phyloP scores from a whole-genome alignment of 2,888 invertebrate species.

The Carterocephalus palaemon region DNA sequence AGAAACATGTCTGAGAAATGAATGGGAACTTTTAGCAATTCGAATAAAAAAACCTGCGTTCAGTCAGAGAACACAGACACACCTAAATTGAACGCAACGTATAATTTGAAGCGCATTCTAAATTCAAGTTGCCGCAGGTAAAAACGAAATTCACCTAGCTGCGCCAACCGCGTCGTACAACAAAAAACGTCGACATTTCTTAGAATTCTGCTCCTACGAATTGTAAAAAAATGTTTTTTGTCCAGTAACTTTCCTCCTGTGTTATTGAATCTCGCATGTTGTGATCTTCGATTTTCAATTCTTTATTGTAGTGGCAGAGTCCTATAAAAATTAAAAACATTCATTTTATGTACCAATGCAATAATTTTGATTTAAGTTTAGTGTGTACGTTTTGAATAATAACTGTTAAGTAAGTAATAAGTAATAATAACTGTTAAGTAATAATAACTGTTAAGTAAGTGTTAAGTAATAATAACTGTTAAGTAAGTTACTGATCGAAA shows the following conservation, averaged over 20 bases:
- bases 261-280: slow-evolving; percentile 22
- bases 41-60: not conserved
- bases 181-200: slow-evolving; percentile 59
- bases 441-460: no score
- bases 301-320: not conserved
- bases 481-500: no score
- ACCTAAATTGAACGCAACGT: slow-evolving; percentile 9
- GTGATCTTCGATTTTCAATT: slow-evolving; percentile 25
- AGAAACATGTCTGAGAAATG: no score
- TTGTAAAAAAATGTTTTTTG: slow-evolving; percentile 42
- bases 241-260: slow-evolving; percentile 34
- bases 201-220: slow-evolving; percentile 47
- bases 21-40: not conserved
- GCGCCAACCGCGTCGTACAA: slow-evolving; percentile 2
- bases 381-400: no score
- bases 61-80: no score
- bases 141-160: slow-evolving; percentile 29
- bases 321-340: not conserved
- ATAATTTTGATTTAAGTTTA: no score
- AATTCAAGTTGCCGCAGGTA: slow-evolving; percentile 30
- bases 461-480: no score
- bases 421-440: no score
- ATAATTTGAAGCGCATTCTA: slow-evolving; percentile 18
- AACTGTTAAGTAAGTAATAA: no score
- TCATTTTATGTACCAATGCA: no score